Base-by-base conservation (phyloP, 1,140 invertebrate genomes). In the Drosophila trapezifrons region DNA sequence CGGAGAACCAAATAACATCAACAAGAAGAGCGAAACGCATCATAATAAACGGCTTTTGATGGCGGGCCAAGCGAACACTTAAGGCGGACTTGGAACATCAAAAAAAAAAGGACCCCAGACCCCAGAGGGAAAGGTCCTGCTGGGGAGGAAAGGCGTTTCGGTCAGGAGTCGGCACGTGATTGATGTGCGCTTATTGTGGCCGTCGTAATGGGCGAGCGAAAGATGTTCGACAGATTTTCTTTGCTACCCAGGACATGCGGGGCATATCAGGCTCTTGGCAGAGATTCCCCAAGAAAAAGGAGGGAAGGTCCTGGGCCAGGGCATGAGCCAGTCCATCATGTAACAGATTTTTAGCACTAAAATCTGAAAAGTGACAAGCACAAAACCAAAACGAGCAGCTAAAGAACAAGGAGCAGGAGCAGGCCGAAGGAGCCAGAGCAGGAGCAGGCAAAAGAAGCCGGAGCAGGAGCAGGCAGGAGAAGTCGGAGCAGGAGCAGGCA, bases 11-110 rank as follows among this genome's bases (percentile, higher is more conserved):
- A 20, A 45, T 40, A 65, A 40, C 22, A 40, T 20, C 20, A 75
- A 56, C 29, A 75, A 75, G 66, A 73, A 76, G 64, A 76, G 46
- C 69, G 56, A 72, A 72, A 49, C 78, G 66, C 71, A 81, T 78
- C 82, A 78, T 86, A 85, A 86, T 86, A 86, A 86, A 86, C 82
- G 82, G 70, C 82, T 81, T 85, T 85, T 81, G 82, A 85, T 81
- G 82, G 79, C 8, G 29, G 51, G 51, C 72, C 37, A 60, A 58
- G 29, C 63, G 63, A 58, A 60, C 63, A 75, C 69, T 75, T 62
- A 77, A 70, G 58, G 37, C 17, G 22, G 54, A 0, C 45, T 29
- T n/a, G 66, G 12, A 51, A 63, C 62, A 63, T 54, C 40, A 67
- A 58, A 47, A 52, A 70, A 37, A 12, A 22, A 8, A 8, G 9